These are phyloP conservation scores for Florisuga fusca DNA, from an alignment of 2,797 vertebrate species.

Conservation along the genomic window DNA sequence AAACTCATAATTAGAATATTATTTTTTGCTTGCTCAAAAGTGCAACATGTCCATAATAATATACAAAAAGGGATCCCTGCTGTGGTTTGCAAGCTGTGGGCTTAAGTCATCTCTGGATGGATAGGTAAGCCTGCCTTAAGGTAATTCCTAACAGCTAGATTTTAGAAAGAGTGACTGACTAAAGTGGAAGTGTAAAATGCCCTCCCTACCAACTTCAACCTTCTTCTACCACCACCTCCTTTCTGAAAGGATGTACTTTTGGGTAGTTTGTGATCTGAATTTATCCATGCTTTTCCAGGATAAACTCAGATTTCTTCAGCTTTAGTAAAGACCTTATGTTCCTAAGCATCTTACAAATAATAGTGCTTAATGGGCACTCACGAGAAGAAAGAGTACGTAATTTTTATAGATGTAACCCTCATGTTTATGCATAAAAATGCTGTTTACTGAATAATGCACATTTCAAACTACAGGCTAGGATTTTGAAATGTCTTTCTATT, in stretches of 20 bases:
- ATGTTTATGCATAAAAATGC: neutral
- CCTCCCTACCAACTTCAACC: neutral
- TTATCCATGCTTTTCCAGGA: slow-evolving; percentile 64
- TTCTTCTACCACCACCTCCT: neutral
- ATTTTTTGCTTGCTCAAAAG: neutral
- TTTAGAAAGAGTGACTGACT: neutral
- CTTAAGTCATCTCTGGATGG: neutral
- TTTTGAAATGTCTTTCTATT: slow-evolving; percentile 7
- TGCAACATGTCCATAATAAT: neutral
- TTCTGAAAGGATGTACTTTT: slow-evolving; percentile 11
- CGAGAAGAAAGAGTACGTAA: neutral
- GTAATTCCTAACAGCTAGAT: neutral
- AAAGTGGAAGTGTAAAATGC: neutral
- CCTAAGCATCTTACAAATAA: slow-evolving; percentile 68
- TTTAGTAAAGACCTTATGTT: slow-evolving; percentile 68
- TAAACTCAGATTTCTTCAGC: slow-evolving; percentile 68
- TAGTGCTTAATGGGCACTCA: slow-evolving; percentile 54
- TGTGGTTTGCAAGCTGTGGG: neutral
- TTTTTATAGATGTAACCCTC: neutral
- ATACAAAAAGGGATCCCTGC: neutral
- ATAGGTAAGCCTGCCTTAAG: neutral
- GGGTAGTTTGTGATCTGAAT: slow-evolving; percentile 13
- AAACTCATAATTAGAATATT: neutral
- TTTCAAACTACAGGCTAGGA: neutral
- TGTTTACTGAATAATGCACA: neutral